Evolutionary conservation across 2,113 vertebrate species (phyloP), one percentile per base, ranked within the genome.

Genomic region (Mobula hypostoma): DNA sequence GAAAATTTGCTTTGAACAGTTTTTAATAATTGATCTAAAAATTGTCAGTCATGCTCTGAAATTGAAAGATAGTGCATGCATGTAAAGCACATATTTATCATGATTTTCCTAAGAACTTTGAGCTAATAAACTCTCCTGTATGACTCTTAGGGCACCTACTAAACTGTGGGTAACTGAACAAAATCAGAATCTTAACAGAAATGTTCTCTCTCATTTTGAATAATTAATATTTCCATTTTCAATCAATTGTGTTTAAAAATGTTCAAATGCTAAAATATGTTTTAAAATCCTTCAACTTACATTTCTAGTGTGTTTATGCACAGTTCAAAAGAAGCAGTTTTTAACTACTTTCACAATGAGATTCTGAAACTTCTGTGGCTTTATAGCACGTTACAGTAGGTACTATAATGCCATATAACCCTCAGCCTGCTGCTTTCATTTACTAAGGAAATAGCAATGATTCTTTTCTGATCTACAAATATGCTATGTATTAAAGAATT

Each of bases 321-420:
- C 70, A 74, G 36, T 93, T 93, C 91, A 93, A 93, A 93, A 74
- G 91, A 36, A 74, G 91, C 70, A 74, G 91, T 93, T 93, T 93
- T 93, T 93, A 93, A 72, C 91, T 40, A 74, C 91, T 93, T 93
- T 93, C 91, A 74, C 91, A 93, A 76, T 76, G 91, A 93, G 70
- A 74, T 93, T 93, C 63, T 56, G 32, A 93, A 93, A 93, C 68
- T 8, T 56, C 36, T 76, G 68, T 2, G 9, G 91, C 91, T 74
- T 93, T 76, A 74, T 24, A 76, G 36, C 68, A 74, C 4, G 21
- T 93, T 56, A 93, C 61, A 29, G 70, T 74, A 93, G 70, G 91
- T 93, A 93, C 29, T 12, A 63, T 61, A n/a, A 29, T n/a, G 27
- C 56, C 85, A 29, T 66, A 48, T 40, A 27, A 70, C 88, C 88